phyloP scores from a whole-genome alignment of 2,113 vertebrate genomes.

The Chloebia gouldiae region DNA sequence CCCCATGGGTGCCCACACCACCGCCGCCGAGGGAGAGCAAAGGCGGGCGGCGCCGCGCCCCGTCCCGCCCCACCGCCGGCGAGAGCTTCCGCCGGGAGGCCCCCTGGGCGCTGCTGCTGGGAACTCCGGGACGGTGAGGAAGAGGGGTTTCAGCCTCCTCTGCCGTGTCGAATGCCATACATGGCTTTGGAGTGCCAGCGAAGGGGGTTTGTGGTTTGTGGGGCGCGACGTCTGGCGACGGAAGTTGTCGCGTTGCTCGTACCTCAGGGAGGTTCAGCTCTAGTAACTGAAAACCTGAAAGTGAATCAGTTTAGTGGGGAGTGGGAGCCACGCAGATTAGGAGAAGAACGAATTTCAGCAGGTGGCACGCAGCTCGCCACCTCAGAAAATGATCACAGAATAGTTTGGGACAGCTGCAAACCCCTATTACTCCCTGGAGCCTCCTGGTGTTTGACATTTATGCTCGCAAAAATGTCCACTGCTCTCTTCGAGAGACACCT shows the following conservation, averaged over 20 bases:
- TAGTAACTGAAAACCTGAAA: neutral
- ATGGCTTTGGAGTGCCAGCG: rapidly evolving
- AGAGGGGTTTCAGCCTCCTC: rapidly evolving
- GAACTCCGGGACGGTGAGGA: rapidly evolving
- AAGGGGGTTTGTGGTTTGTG: no score
- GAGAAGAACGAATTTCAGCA: neutral
- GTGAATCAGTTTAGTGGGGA: neutral
- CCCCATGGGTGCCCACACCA: rapidly evolving
- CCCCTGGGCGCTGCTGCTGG: rapidly evolving
- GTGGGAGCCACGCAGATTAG: neutral
- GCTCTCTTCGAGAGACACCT: neutral
- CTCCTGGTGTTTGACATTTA: rapidly evolving
- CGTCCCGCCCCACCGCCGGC: rapidly evolving
- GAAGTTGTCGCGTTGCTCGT: neutral
- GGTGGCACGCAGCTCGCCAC: rapidly evolving
- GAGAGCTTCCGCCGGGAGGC: rapidly evolving
- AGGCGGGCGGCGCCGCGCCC: rapidly evolving
- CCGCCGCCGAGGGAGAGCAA: rapidly evolving
- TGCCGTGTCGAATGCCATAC: rapidly evolving
- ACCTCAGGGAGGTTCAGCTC: neutral
- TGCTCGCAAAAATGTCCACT: neutral
- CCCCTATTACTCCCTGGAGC: neutral
- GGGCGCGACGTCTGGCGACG: rapidly evolving
- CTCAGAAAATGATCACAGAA: neutral
- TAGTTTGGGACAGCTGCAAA: neutral